Conservation (phyloP, 2,797 vertebrate species). For the Acestrorhynchus altus region DNA sequence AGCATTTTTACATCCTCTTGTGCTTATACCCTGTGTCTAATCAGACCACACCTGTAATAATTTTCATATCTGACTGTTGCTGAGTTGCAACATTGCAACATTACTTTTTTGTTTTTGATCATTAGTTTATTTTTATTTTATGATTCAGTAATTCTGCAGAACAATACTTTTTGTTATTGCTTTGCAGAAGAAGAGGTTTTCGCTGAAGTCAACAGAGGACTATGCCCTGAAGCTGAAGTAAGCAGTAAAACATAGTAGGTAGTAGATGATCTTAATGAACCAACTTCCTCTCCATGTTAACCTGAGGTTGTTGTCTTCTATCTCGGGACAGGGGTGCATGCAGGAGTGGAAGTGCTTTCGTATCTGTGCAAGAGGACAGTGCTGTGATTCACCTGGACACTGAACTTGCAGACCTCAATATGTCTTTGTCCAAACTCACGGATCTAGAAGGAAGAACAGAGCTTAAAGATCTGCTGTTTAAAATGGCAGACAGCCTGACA, state of each 20-base stretch:
- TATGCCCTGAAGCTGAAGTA: slow-evolving; percentile 72
- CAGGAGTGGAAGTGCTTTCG: slow-evolving; percentile 57
- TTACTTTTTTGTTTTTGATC: too few relatives aligned
- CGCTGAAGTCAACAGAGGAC: slow-evolving; percentile 70
- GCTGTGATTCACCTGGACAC: slow-evolving; percentile 62
- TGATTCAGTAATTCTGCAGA: not conserved
- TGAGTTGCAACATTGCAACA: too few relatives aligned
- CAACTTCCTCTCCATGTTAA: not conserved
- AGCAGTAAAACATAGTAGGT: slow-evolving; percentile 17
- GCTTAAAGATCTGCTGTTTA: slow-evolving; percentile 75
- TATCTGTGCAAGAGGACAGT: slow-evolving; percentile 56
- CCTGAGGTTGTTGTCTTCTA: not conserved
- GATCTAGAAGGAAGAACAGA: slow-evolving; percentile 58
- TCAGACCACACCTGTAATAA: too few relatives aligned
- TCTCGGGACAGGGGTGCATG: slow-evolving; percentile 65
- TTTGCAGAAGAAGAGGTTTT: slow-evolving; percentile 65
- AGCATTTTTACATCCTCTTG: too few relatives aligned
- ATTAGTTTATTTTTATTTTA: not conserved
- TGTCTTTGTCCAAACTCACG: slow-evolving; percentile 66
- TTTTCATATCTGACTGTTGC: too few relatives aligned
- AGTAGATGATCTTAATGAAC: not conserved
- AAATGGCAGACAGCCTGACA: slow-evolving; percentile 71
- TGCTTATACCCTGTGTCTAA: too few relatives aligned
- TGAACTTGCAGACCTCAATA: slow-evolving; percentile 40
- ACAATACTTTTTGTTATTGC: slow-evolving; percentile 16